phyloP scores from a whole-genome alignment of 2,888 invertebrate genomes.

The Euspilapteryx auroguttella region DNA sequence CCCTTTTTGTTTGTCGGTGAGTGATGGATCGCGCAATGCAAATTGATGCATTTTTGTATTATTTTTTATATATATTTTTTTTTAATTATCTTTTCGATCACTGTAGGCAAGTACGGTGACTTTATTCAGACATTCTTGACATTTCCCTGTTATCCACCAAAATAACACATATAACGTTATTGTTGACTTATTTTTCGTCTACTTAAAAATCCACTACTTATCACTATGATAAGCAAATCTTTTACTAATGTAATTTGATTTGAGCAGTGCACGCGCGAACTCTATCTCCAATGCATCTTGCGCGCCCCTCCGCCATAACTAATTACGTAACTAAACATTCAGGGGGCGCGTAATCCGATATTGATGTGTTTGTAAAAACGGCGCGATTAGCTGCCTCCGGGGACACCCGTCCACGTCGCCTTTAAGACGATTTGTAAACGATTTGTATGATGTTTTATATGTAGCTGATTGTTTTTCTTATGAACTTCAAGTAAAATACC shows the following conservation, averaged over 20 bases:
- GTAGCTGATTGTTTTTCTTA: no score
- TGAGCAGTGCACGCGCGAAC: not conserved
- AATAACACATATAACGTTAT: no score
- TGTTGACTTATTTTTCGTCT: no score
- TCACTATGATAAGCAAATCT: no score
- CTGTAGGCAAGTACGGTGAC: constrained; percentile 9
- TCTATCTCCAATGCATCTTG: not conserved
- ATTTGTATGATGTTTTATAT: constrained; percentile 1
- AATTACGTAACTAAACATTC: constrained; percentile 55
- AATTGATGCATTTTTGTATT: constrained; percentile 31
- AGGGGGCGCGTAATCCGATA: constrained; percentile 49
- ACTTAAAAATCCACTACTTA: no score
- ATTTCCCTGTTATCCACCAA: constrained; percentile 4
- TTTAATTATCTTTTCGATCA: constrained; percentile 3
- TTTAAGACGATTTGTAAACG: constrained; percentile 1
- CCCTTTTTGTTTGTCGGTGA: constrained; percentile 45
- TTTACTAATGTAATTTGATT: no score
- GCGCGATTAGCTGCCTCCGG: constrained; percentile 33
- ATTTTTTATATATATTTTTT: not conserved
- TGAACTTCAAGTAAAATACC: no score
- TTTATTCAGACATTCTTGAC: constrained; percentile 10
- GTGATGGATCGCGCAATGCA: constrained; percentile 57
- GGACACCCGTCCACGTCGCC: no score
- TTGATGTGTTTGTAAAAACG: constrained; percentile 60
- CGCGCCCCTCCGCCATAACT: constrained; percentile 29